Evolutionary conservation across 2,113 vertebrate species (phyloP).

Genomic region (Mastomys natalensis): DNA sequence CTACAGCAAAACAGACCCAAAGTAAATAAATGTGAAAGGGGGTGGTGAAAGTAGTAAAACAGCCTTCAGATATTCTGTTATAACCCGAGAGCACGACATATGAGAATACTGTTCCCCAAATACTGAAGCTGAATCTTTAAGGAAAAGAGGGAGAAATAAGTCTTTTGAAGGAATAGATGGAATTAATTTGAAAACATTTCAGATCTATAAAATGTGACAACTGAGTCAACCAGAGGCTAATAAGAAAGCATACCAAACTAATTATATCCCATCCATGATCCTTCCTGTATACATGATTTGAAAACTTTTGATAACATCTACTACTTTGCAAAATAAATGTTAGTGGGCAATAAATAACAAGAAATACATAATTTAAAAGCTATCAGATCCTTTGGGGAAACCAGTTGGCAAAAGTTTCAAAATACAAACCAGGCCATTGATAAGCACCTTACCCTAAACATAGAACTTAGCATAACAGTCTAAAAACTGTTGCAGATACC

Average conservation of each 20-base stretch:
- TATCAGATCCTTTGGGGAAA: background rate
- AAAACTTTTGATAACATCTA: slow-evolving; percentile 40
- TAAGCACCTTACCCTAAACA: slow-evolving; percentile 35
- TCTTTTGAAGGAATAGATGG: background rate
- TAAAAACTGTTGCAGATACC: slow-evolving; percentile 18
- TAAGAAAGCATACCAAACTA: slow-evolving; percentile 10
- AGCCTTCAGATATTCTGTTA: background rate
- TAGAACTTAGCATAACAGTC: slow-evolving; percentile 2
- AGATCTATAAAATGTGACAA: slow-evolving; percentile 9
- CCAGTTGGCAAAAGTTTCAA: slow-evolving; percentile 56
- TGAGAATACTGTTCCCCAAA: background rate
- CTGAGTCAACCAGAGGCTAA: background rate
- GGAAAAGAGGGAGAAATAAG: background rate
- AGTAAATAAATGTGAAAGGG: background rate
- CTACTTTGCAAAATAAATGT: slow-evolving; percentile 38
- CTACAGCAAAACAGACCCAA: background rate
- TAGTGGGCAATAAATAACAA: background rate
- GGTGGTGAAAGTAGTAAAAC: background rate
- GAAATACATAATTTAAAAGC: slow-evolving; percentile 16
- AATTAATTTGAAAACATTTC: background rate
- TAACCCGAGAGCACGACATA: background rate
- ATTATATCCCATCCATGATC: background rate
- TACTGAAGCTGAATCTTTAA: background rate
- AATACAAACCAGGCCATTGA: background rate
- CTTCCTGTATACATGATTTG: slow-evolving; percentile 10